Evolutionary conservation across 2,797 vertebrate species (phyloP).

Genomic region (Ctenosaura bakeri): DNA sequence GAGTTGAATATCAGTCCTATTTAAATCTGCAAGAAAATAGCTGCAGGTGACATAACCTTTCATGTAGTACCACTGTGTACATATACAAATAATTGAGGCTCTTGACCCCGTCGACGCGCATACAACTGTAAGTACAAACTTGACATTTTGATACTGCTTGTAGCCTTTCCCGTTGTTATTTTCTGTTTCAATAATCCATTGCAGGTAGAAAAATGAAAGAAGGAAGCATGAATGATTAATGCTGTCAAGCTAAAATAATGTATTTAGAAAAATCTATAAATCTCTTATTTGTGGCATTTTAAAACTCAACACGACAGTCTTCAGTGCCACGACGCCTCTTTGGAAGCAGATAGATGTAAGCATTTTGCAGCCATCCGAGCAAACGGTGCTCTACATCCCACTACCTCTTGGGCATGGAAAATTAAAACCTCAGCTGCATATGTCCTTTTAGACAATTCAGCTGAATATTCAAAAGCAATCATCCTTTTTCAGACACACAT

Average conservation of each 20-base stretch:
- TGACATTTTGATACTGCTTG: constrained; percentile 99
- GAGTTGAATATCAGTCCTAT: constrained; percentile 88
- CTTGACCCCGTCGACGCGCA: constrained; percentile 97
- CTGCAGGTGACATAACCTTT: constrained; percentile 98
- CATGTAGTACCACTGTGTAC: constrained; percentile 92
- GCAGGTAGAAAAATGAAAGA: constrained; percentile 89
- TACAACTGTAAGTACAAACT: constrained; percentile 98
- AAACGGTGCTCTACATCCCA: constrained; percentile 54
- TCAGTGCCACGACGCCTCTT: constrained; percentile 78
- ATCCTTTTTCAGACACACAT: constrained; percentile 35
- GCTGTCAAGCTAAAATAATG: constrained; percentile 99
- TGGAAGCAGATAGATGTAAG: constrained; percentile 80
- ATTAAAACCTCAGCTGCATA: constrained; percentile 40
- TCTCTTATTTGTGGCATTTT: constrained; percentile 99
- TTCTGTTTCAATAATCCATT: constrained; percentile 99
- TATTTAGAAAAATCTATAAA: constrained; percentile 97
- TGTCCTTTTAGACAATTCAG: constrained; percentile 41
- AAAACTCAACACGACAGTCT: constrained; percentile 86
- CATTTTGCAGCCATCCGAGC: constrained; percentile 56
- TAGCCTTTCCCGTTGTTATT: constrained; percentile 94
- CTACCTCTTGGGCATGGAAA: constrained; percentile 56
- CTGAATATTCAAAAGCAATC: constrained; percentile 51
- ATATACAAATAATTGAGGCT: constrained; percentile 99
- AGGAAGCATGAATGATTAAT: constrained; percentile 99
- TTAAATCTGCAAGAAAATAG: constrained; percentile 94